Conservation (phyloP, 1,140 invertebrate species). For the Pseudomyrmex cubaensis region DNA sequence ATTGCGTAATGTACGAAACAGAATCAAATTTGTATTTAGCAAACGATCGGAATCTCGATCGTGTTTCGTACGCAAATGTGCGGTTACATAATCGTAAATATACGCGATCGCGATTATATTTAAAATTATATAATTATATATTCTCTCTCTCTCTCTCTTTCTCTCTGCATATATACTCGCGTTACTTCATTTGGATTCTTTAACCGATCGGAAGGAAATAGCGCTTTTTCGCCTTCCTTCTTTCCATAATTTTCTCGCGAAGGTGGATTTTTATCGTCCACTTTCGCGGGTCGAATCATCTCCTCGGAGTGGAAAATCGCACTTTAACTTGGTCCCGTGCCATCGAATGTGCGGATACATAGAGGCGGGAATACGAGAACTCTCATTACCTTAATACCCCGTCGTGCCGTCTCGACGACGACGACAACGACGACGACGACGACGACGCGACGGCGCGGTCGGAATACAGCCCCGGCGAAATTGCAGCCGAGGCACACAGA, state of each 20-base stretch:
- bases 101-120: too few relatives aligned
- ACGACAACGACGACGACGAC: too few relatives aligned
- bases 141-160: too few relatives aligned
- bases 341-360: conserved; percentile 47
- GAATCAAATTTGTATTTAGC: conserved; percentile 3
- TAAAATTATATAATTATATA: too few relatives aligned
- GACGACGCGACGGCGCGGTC: background rate
- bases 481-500: conserved; percentile 58
- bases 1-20: background rate
- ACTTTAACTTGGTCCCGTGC: conserved; percentile 54
- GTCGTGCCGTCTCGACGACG: background rate
- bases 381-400: conserved; percentile 71
- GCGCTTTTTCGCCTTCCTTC: too few relatives aligned
- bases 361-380: conserved; percentile 32
- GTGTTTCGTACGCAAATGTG: background rate
- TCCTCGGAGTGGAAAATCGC: conserved; percentile 60
- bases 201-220: background rate
- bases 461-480: conserved; percentile 54
- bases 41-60: background rate
- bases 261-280: conserved; percentile 48
- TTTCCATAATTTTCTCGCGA: conserved; percentile 5
- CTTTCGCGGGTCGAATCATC: conserved; percentile 61
- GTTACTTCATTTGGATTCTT: background rate
- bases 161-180: too few relatives aligned
- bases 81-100: too few relatives aligned